phyloP scores from a whole-genome alignment of 2,888 invertebrate species.

The Tribolium freemani region DNA sequence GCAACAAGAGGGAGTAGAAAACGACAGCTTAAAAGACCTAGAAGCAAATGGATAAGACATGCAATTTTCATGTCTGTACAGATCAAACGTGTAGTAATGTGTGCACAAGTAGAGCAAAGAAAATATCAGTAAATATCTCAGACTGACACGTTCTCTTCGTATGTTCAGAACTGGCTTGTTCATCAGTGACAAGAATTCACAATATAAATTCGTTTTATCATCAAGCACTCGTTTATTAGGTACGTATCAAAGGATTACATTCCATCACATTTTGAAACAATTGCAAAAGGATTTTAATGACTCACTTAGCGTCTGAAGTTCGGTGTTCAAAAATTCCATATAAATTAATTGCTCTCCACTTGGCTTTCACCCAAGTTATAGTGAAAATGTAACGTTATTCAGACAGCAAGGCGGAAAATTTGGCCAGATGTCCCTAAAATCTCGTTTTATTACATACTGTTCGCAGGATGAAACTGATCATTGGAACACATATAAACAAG shows the following conservation, averaged over 20 bases:
- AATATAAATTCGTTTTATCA: slow-evolving; percentile 21
- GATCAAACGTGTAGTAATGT: slow-evolving; percentile 43
- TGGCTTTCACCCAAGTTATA: slow-evolving; percentile 31
- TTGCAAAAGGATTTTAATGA: not conserved
- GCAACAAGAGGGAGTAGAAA: slow-evolving; percentile 25
- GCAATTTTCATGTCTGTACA: slow-evolving; percentile 43
- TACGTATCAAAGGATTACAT: not conserved
- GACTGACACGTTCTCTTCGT: slow-evolving; percentile 53
- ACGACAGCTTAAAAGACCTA: slow-evolving; percentile 24
- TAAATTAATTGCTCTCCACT: slow-evolving; percentile 29
- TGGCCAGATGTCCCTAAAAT: slow-evolving; percentile 24
- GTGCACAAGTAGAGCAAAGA: slow-evolving; percentile 48
- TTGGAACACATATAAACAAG: not conserved
- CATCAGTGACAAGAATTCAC: slow-evolving; percentile 43
- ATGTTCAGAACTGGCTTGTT: slow-evolving; percentile 53
- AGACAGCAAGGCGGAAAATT: slow-evolving; percentile 19
- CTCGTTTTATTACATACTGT: slow-evolving; percentile 12
- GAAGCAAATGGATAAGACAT: slow-evolving; percentile 36
- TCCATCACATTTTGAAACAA: not conserved
- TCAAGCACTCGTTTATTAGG: not conserved
- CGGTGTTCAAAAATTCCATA: slow-evolving; percentile 22
- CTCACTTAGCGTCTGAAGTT: slow-evolving; percentile 1
- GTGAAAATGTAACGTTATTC: slow-evolving; percentile 10
- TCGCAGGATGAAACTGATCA: not conserved
- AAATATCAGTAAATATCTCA: slow-evolving; percentile 56